These are phyloP conservation scores for Portunus trituberculatus DNA, from an alignment of 1,140 invertebrate genomes.

Conservation along the genomic window DNA sequence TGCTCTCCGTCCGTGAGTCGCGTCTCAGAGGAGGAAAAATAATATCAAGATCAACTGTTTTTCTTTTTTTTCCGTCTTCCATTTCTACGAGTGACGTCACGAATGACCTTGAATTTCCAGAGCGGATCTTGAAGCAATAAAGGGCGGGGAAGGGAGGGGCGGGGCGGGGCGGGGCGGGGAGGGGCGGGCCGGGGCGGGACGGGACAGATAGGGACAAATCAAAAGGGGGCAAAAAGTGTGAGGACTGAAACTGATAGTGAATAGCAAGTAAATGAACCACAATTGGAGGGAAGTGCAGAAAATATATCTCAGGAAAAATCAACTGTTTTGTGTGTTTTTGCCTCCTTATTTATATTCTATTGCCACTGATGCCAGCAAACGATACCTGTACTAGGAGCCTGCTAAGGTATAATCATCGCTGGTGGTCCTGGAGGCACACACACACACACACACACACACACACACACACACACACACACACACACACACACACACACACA, in stretches of 20 bases:
- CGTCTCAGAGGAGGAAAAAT: not conserved
- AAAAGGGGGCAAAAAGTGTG: not conserved
- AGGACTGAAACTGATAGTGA: not conserved
- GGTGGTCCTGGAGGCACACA: too few relatives aligned
- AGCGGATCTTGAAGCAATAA: not conserved
- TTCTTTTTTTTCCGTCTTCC: not conserved
- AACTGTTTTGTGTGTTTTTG: too few relatives aligned
- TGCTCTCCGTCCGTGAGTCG: not conserved
- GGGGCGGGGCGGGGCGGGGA: not conserved
- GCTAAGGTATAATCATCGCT: too few relatives aligned
- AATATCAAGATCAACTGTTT: not conserved
- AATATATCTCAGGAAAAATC: not conserved
- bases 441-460: too few relatives aligned
- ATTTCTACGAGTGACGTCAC: conserved; percentile 1
- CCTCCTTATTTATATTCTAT: too few relatives aligned
- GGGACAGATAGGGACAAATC: not conserved
- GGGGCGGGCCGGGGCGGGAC: not conserved
- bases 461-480: too few relatives aligned
- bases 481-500: too few relatives aligned
- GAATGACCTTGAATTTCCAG: not conserved
- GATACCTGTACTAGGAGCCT: too few relatives aligned
- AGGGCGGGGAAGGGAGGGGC: not conserved
- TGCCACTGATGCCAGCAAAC: too few relatives aligned
- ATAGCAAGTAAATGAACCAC: not conserved
- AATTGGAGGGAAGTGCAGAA: not conserved